phyloP scores from a whole-genome alignment of 2,888 invertebrate genomes.

The Stictocephala bisonia region DNA sequence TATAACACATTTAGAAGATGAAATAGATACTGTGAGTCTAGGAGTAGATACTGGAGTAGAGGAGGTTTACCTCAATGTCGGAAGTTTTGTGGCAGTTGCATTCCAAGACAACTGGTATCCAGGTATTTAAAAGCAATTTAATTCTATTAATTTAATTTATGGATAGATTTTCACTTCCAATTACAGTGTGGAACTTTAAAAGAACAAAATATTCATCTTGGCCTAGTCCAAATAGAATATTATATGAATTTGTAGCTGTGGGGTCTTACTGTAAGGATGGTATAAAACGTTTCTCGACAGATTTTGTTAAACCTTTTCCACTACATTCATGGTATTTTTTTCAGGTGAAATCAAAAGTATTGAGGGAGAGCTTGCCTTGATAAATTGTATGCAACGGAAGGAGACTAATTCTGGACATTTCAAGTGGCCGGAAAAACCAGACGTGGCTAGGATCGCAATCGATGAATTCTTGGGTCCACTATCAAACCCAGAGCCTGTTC shows the following conservation, averaged over 20 bases:
- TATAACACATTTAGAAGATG: background rate
- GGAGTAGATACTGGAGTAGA: no score
- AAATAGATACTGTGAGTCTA: no score
- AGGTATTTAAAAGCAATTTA: no score
- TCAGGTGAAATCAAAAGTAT: background rate
- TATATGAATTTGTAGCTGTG: background rate
- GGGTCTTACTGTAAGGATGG: background rate
- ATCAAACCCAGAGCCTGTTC: conserved; percentile 8
- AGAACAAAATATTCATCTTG: no score
- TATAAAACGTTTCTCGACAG: background rate
- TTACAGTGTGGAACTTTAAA: no score
- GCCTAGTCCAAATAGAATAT: background rate
- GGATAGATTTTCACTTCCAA: no score
- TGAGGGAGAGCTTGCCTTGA: conserved; percentile 4
- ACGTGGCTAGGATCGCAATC: background rate
- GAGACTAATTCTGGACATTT: conserved; percentile 2
- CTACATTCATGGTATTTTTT: background rate
- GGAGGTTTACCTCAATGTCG: no score
- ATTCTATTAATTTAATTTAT: no score
- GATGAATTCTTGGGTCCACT: conserved; percentile 8
- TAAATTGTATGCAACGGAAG: conserved; percentile 14
- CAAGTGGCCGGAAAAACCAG: background rate
- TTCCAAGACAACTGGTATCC: conserved; percentile 6
- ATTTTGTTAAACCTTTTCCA: background rate
- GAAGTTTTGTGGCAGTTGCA: background rate